Evolutionary conservation across 1,140 invertebrate genomes (phyloP).

Genomic region (Drosophila lowei): DNA sequence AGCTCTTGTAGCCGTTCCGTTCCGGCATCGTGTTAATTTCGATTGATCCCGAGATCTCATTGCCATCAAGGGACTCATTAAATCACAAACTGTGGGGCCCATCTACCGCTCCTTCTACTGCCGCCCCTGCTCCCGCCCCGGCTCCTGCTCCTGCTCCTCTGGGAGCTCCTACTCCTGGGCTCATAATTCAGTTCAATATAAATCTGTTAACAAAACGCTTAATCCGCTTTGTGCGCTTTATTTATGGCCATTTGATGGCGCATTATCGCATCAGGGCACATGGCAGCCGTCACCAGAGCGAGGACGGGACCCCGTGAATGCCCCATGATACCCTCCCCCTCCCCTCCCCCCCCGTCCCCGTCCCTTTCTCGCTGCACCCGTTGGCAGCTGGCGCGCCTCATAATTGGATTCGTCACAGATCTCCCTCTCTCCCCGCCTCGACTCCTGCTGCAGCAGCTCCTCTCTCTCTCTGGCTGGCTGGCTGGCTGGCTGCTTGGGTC

Average conservation of each 20-base stretch:
- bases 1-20: too few species aligned
- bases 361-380: conserved; percentile 50
- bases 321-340: background rate
- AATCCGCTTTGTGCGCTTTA: conserved; percentile 77
- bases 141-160: background rate
- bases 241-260: conserved; percentile 79
- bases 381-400: conserved; percentile 76
- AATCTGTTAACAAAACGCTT: conserved; percentile 81
- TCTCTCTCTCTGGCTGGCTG: background rate
- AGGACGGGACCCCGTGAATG: background rate
- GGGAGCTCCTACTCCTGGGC: background rate
- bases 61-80: conserved; percentile 32
- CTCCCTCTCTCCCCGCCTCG: too few species aligned
- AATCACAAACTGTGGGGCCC: conserved; percentile 15
- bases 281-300: conserved; percentile 53
- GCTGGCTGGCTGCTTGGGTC: conserved; percentile 20
- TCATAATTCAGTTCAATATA: conserved; percentile 78
- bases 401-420: conserved; percentile 78
- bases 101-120: background rate
- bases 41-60: conserved; percentile 27
- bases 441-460: background rate
- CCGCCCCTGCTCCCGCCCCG: background rate
- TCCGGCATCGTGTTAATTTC: conserved; percentile 21
- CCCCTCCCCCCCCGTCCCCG: background rate
- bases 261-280: conserved; percentile 77